A percentile compares a stretch with the other conserved stretches of the same genome.
Conservation (phyloP, 1,140 invertebrate species). For the Micrasema minimum region DNA sequence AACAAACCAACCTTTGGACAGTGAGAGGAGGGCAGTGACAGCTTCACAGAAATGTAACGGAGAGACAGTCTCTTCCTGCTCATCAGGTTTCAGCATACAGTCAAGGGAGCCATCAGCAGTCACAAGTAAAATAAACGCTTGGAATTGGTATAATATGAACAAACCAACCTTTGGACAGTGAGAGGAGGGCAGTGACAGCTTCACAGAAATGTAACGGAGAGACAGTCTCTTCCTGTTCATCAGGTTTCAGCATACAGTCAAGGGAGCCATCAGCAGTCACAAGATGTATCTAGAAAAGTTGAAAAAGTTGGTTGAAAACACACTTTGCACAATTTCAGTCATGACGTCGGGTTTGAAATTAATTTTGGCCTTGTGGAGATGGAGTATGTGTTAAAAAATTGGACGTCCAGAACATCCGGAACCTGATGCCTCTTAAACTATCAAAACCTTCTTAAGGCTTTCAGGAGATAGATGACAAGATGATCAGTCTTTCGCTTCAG, state of each 20-base stretch:
- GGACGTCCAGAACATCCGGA: too few species aligned
- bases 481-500: too few species aligned
- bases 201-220: constrained; percentile 85
- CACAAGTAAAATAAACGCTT: constrained; percentile 66
- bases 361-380: too few species aligned
- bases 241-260: constrained; percentile 84
- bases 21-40: constrained; percentile 76
- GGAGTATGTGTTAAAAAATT: too few species aligned
- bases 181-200: constrained; percentile 76
- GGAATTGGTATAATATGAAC: too few species aligned
- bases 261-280: constrained; percentile 95
- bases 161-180: constrained; percentile 70
- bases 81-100: constrained; percentile 83
- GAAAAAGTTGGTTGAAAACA: not conserved
- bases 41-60: constrained; percentile 86
- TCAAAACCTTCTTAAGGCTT: too few species aligned
- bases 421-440: too few species aligned
- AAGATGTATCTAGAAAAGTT: constrained; percentile 63
- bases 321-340: too few species aligned
- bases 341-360: too few species aligned
- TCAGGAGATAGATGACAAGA: too few species aligned
- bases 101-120: constrained; percentile 96
- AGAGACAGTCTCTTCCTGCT: constrained; percentile 85
- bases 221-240: constrained; percentile 85
- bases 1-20: constrained; percentile 67